Evolutionary conservation across 2,797 vertebrate genomes (phyloP).

Genomic region (Centropyge bicolor): DNA sequence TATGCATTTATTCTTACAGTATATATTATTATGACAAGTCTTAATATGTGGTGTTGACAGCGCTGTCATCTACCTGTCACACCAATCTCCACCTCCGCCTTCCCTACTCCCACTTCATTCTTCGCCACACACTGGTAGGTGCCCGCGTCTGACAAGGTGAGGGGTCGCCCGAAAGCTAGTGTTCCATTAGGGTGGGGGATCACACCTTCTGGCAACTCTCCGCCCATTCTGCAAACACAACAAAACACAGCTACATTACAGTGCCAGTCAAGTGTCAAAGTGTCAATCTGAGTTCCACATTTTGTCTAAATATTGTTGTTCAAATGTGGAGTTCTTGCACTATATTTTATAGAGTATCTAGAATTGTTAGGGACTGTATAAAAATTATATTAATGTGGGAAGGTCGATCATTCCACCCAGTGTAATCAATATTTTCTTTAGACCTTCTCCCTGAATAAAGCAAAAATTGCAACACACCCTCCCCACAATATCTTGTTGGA

Average conservation of each 20-base stretch:
- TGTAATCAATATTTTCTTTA: neutral
- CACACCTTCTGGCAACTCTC: slow-evolving; percentile 85
- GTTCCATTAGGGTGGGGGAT: slow-evolving; percentile 81
- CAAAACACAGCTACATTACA: neutral
- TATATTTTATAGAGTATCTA: neutral
- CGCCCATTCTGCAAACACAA: slow-evolving; percentile 79
- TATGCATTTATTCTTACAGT: neutral
- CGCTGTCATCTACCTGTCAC: slow-evolving; percentile 77
- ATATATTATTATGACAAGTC: neutral
- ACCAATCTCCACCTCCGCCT: slow-evolving; percentile 69
- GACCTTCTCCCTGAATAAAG: neutral
- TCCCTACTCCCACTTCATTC: slow-evolving; percentile 83
- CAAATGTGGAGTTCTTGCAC: neutral
- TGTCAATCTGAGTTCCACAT: neutral
- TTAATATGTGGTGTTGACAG: slow-evolving; percentile 2
- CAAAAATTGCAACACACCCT: too few species aligned
- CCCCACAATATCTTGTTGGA: neutral
- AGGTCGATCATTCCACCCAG: neutral
- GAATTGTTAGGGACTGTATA: neutral
- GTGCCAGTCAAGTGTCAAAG: neutral
- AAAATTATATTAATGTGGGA: too few species aligned
- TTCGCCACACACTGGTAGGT: slow-evolving; percentile 86
- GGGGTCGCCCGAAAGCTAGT: slow-evolving; percentile 84
- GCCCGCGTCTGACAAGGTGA: slow-evolving; percentile 83
- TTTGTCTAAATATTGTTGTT: neutral